phyloP scores from a whole-genome alignment of 2,888 invertebrate genomes.

The Phengaris alcon region DNA sequence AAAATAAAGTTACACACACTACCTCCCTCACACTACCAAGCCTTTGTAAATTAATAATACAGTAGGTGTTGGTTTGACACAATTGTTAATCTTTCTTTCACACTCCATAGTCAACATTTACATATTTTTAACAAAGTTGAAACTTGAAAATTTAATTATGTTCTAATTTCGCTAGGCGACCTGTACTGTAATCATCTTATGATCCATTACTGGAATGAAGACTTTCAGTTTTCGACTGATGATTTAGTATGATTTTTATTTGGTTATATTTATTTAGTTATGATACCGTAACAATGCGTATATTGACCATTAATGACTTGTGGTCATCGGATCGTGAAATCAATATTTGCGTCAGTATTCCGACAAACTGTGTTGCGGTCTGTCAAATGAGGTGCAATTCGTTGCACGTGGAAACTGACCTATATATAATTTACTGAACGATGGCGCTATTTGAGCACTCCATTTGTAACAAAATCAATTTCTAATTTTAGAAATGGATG shows the following conservation, averaged over 20 bases:
- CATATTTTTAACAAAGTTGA: too few species aligned
- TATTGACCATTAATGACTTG: conserved; percentile 30
- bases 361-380: conserved; percentile 59
- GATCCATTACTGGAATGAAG: neutral
- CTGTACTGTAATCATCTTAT: neutral
- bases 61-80: too few species aligned
- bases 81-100: too few species aligned
- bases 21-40: too few species aligned
- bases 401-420: conserved; percentile 41
- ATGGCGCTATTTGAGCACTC: conserved; percentile 1
- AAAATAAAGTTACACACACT: too few species aligned
- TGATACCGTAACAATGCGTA: conserved; percentile 1
- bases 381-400: conserved; percentile 59
- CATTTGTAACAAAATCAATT: conserved; percentile 4
- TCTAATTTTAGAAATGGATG: neutral
- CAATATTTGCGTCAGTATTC: conserved; percentile 52
- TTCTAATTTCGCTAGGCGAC: too few species aligned
- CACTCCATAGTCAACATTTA: too few species aligned
- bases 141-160: too few species aligned
- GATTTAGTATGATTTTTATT: neutral
- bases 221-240: neutral
- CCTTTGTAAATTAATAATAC: too few species aligned
- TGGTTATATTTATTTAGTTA: neutral
- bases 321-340: conserved; percentile 32
- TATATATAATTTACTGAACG: conserved; percentile 27